These are phyloP conservation scores for Perodicticus potto DNA, from an alignment of 2,797 vertebrate species.

Conservation along the genomic window DNA sequence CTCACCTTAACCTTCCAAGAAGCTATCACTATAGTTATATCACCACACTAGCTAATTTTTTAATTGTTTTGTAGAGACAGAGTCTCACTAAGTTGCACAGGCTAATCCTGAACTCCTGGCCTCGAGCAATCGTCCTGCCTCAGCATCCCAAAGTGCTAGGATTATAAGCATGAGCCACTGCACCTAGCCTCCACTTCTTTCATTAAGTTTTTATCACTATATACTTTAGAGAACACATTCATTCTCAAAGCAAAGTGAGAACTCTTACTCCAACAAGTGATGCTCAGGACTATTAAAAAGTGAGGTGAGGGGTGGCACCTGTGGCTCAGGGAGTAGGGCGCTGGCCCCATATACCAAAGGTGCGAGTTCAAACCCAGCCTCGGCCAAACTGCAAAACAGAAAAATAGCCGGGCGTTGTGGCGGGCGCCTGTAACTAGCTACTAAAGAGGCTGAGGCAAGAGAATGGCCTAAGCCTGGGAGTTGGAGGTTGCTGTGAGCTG, in stretches of 20 bases:
- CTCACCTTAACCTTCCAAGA: background rate
- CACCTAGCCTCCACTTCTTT: background rate
- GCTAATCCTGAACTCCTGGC: background rate
- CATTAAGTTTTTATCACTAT: background rate
- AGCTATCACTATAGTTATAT: background rate
- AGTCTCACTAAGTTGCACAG: background rate
- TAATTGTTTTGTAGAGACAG: background rate
- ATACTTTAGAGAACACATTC: background rate
- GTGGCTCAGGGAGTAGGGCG: too few relatives aligned
- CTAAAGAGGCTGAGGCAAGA: too few relatives aligned
- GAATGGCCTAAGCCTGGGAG: too few relatives aligned
- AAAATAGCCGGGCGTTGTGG: too few relatives aligned
- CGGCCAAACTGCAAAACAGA: too few relatives aligned
- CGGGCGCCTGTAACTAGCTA: too few relatives aligned
- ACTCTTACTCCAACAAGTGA: constrained; percentile 33
- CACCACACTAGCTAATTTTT: background rate
- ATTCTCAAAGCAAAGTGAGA: constrained; percentile 20
- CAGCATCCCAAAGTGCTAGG: background rate
- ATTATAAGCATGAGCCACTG: background rate
- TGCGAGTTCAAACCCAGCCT: too few relatives aligned
- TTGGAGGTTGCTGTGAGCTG: too few relatives aligned
- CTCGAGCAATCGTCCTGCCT: background rate
- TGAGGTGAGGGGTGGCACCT: too few relatives aligned
- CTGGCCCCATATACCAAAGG: too few relatives aligned
- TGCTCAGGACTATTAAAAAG: background rate